Conservation (phyloP, 2,113 vertebrate species). For the Zootoca vivipara region DNA sequence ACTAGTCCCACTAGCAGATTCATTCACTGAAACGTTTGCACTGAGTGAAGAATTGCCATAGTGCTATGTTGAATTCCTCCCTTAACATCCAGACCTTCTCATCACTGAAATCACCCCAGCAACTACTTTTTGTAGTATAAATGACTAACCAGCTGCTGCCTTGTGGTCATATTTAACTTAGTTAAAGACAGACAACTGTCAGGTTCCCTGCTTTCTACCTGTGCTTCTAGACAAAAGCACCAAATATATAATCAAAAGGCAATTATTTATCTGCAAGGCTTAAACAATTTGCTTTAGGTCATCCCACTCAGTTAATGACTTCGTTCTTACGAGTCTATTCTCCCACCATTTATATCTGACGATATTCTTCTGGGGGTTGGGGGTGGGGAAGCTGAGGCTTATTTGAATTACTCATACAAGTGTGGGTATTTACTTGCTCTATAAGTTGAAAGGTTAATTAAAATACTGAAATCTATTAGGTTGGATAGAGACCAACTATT, state of each 20-base stretch:
- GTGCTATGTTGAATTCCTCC: no score
- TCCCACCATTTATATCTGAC: not conserved
- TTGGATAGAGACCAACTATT: no score
- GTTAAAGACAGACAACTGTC: not conserved
- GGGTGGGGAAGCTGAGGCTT: not conserved
- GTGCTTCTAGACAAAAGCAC: not conserved
- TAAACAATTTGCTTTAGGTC: not conserved
- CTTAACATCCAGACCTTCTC: slow-evolving; percentile 24
- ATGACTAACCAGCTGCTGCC: slow-evolving; percentile 1
- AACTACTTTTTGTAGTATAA: not conserved
- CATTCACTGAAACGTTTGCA: no score
- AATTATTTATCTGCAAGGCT: slow-evolving; percentile 4
- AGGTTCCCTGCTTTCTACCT: not conserved
- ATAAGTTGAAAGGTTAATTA: not conserved
- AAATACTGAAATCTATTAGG: not conserved
- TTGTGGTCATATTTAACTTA: not conserved
- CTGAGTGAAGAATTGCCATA: no score
- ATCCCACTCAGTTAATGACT: not conserved
- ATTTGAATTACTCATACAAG: not conserved
- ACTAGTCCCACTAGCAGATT: no score
- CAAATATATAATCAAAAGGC: slow-evolving; percentile 7
- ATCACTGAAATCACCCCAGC: not conserved
- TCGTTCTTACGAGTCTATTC: not conserved
- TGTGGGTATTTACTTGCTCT: not conserved
- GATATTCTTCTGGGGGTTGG: not conserved